Evolutionary conservation across 2,113 vertebrate genomes (phyloP), one percentile per base, ranked within the genome.

Genomic region (Fregetta grallaria): DNA sequence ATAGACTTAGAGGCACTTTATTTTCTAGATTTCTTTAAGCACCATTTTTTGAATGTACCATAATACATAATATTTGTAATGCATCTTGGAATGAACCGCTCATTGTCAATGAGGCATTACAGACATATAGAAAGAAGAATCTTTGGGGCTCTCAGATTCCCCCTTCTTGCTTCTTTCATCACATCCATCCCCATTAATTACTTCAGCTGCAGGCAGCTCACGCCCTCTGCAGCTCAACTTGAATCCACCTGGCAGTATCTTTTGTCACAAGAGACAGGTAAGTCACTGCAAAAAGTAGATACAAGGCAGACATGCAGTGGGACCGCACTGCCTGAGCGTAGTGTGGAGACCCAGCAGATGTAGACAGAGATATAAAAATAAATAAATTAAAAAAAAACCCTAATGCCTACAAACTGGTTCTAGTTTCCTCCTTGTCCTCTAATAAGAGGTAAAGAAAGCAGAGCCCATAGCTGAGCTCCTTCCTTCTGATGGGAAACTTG

Each of bases 391-490:
- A 25, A n/a, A 40, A 40, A 40, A 38, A 38, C 38, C 2, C 1
- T 18, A 49, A 45, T 0, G 6, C 26, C 27, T 38, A 62, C 72
- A 90, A 79, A 81, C 10, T 36, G 47, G 6, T 44, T 81, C 10
- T 38, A 20, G 40, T 85, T 90, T 73, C n/a, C 30, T 94, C 74
- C 59, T 75, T 45, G 42, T 68, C 90, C 85, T 76, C 88, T 47
- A 21, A 14, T 30, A 61, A 86, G 74, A 80, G 32, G 30, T 30
- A 61, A 67, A 38, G 5, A 44, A 78, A 92, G 10, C 1, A 65
- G 17, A 83, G 19, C 6, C 36, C 38, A 65, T 3, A 44, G n/a
- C 32, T 44, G 52, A 86, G 66, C 62, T 80, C 44, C 26, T 76
- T 18, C 80, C 38, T 88, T 34, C n/a, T 19, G 16, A 50, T 15